Evolutionary conservation across 2,113 vertebrate species (phyloP), one percentile per base, ranked within the genome.

Genomic region (Sylvia atricapilla): DNA sequence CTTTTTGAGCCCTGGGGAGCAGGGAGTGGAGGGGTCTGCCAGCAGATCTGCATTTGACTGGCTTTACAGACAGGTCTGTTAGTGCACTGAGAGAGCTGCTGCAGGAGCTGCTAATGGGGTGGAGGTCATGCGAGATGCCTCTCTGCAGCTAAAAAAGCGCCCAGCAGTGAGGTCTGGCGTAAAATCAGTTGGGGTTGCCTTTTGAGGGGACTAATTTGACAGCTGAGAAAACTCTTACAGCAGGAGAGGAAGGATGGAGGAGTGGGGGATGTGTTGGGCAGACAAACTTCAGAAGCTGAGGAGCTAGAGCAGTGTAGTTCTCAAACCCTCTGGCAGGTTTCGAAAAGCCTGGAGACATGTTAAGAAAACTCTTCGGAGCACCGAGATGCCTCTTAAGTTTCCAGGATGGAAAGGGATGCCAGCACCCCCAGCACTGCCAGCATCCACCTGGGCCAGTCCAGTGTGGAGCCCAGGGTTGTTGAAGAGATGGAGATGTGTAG

Each of bases 381-480:
- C 17, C 0, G 0, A 72, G 52, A 27, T 50, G n/a, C 19, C 18
- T n/a, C n/a, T 20, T 15, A 16, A 15, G 15, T 49, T 81, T 74
- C 19, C 4, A 2, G 15, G 49, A 7, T 49, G 35, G 56, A 33
- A 62, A 20, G 28, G 27, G 23, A 5, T 53, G n/a, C 39, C 37
- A 18, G 46, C 50, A 24, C 3, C 33, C 25, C 16, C 0, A 0
- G 43, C 31, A 56, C 52, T 56, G 43, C 62, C 64, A 47, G 74
- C 52, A 13, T 31, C 68, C 46, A 35, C 35, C 31, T 1, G 0
- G 15, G 39, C 63, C 47, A 11, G 62, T 7, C 10, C 10, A 0
- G 37, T 3, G 43, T 20, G 63, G 55, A 55, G 63, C 39, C 0
- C 0, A 15, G 52, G 63, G 59, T 73, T 73, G 17, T 7, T 35